phyloP scores from a whole-genome alignment of 2,888 invertebrate species.

The Pseudoips prasinana region DNA sequence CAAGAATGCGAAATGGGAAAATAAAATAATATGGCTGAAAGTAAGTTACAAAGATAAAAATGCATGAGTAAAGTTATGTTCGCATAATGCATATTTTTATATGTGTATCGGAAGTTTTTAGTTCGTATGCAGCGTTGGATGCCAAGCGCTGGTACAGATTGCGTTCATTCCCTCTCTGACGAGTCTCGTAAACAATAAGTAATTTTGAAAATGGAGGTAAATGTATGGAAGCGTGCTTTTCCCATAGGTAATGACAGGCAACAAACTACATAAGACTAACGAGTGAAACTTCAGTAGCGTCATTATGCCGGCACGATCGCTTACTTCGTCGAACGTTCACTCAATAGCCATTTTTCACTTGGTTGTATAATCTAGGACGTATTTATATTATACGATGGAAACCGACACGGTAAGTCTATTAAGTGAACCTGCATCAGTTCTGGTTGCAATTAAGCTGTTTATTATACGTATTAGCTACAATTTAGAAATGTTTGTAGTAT shows the following conservation, averaged over 20 bases:
- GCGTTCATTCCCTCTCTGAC: conserved; percentile 37
- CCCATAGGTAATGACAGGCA: conserved; percentile 54
- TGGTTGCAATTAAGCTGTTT: conserved; percentile 52
- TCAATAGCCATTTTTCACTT: conserved; percentile 45
- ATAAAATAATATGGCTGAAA: not conserved
- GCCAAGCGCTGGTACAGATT: conserved; percentile 35
- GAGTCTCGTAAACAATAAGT: conserved; percentile 51
- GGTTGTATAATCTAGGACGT: conserved; percentile 32
- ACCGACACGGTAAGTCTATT: conserved; percentile 53
- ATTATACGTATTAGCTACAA: conserved; percentile 45
- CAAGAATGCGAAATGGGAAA: conserved; percentile 17
- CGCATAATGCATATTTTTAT: conserved; percentile 19
- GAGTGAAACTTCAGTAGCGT: conserved; percentile 53
- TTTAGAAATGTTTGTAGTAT: conserved; percentile 25
- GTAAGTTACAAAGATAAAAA: conserved; percentile 21
- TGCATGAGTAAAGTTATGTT: conserved; percentile 8
- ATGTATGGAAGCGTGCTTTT: conserved; percentile 45
- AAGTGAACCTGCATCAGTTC: conserved; percentile 51
- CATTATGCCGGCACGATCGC: conserved; percentile 50
- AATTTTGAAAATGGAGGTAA: conserved; percentile 54
- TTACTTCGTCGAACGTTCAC: conserved; percentile 38
- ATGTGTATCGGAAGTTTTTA: conserved; percentile 23
- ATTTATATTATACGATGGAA: conserved; percentile 42
- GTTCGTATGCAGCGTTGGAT: conserved; percentile 16
- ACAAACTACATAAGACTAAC: conserved; percentile 51